A percentile compares a stretch with the other conserved stretches of the same genome.
Conservation (phyloP, 2,888 invertebrate species). For the Patella ulyssiponensis region DNA sequence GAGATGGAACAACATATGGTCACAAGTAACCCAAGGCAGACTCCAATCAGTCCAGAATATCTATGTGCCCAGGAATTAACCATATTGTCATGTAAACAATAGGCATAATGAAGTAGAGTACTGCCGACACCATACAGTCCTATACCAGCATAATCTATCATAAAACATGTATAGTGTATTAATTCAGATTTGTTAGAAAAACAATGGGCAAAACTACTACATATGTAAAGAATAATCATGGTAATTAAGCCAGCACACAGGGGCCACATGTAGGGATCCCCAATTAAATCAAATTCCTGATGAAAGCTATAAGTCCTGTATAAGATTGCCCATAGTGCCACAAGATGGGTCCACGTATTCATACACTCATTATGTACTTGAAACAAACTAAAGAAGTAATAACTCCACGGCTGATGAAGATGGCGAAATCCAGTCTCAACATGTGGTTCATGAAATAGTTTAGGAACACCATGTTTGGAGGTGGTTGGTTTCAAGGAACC, state of each 20-base stretch:
- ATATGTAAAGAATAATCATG: conserved; percentile 62
- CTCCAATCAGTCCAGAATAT: conserved; percentile 60
- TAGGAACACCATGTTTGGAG: conserved; percentile 60
- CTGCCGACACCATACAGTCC: conserved; percentile 72
- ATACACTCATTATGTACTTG: conserved; percentile 70
- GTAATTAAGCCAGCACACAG: conserved; percentile 63
- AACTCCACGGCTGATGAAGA: conserved; percentile 66
- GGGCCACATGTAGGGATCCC: conserved; percentile 68
- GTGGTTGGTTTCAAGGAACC: conserved; percentile 49
- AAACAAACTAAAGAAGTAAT: conserved; percentile 66
- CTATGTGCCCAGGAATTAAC: conserved; percentile 49
- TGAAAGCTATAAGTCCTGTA: conserved; percentile 48
- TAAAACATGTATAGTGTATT: conserved; percentile 70
- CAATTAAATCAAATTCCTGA: conserved; percentile 57
- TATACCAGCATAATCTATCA: conserved; percentile 71
- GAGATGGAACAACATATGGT: conserved; percentile 65
- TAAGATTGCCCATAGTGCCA: conserved; percentile 54
- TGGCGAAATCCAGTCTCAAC: conserved; percentile 68
- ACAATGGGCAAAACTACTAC: conserved; percentile 66
- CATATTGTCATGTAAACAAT: conserved; percentile 61
- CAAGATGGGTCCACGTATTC: conserved; percentile 70
- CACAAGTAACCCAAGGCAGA: conserved; percentile 59
- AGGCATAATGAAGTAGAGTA: conserved; percentile 67
- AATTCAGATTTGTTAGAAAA: conserved; percentile 67
- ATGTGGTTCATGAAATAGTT: conserved; percentile 68